Conservation (phyloP, 2,888 invertebrate genomes). For the Liodrosophila aerea region DNA sequence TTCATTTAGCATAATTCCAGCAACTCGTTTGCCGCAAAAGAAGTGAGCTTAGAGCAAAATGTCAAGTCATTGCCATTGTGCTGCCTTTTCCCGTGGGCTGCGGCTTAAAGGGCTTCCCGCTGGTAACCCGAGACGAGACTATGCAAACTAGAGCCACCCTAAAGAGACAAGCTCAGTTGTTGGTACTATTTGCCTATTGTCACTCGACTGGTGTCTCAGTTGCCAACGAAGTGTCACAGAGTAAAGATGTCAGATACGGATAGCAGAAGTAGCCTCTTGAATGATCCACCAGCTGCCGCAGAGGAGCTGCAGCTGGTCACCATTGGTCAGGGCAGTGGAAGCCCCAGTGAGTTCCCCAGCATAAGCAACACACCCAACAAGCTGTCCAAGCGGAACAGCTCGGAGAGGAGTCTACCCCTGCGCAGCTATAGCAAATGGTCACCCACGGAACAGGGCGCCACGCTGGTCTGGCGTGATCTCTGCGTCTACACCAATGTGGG, state of each 20-base stretch:
- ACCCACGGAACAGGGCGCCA: slow-evolving; percentile 86
- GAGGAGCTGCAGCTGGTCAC: slow-evolving; percentile 61
- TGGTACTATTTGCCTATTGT: too few relatives aligned
- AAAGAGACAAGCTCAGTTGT: too few relatives aligned
- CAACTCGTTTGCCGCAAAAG: slow-evolving; percentile 21
- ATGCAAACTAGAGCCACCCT: neutral
- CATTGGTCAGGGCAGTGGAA: slow-evolving; percentile 24
- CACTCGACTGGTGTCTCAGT: slow-evolving; percentile 48
- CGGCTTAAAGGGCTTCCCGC: slow-evolving; percentile 64
- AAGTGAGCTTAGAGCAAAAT: slow-evolving; percentile 12
- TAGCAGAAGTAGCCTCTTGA: slow-evolving; percentile 25
- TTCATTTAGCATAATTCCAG: too few relatives aligned
- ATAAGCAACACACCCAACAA: slow-evolving; percentile 63
- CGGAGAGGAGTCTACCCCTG: slow-evolving; percentile 79
- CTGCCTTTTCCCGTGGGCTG: slow-evolving; percentile 36
- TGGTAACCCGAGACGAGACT: slow-evolving; percentile 51
- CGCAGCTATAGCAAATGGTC: slow-evolving; percentile 84
- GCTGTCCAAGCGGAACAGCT: slow-evolving; percentile 77
- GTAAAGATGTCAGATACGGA: slow-evolving; percentile 54
- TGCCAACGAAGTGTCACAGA: slow-evolving; percentile 42
- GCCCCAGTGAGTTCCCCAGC: slow-evolving; percentile 45
- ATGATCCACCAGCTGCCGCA: slow-evolving; percentile 28
- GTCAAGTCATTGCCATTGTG: slow-evolving; percentile 20
- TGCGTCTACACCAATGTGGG: slow-evolving; percentile 86
- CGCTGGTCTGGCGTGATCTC: slow-evolving; percentile 91